A percentile compares a stretch with the other conserved stretches of the same genome.
Conservation (phyloP, 2,113 vertebrate genomes). For the Centropus bengalensis region DNA sequence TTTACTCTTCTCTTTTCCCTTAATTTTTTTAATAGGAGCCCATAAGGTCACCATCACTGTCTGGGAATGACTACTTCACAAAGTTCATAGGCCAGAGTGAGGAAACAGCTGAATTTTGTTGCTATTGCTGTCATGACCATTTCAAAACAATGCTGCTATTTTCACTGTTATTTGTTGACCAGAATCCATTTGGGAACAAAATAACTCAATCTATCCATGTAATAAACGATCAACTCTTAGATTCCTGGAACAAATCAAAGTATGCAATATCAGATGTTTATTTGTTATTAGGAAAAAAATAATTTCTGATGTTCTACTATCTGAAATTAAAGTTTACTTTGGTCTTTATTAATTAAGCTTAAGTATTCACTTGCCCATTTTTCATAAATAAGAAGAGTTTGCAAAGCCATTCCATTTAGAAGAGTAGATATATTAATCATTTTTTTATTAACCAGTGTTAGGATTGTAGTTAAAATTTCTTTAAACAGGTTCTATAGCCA, state of each 20-base stretch:
- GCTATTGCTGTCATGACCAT: not conserved
- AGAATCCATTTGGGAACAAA: not conserved
- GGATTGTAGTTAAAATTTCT: not conserved
- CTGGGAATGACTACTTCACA: not conserved
- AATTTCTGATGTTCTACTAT: not conserved
- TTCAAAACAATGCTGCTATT: conserved; percentile 2
- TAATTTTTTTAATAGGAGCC: not conserved
- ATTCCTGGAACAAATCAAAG: not conserved
- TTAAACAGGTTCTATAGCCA: not conserved
- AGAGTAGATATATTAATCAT: not conserved
- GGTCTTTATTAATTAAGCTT: not conserved
- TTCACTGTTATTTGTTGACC: not conserved
- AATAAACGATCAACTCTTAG: not conserved
- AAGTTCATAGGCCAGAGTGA: not conserved
- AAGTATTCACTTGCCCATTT: not conserved
- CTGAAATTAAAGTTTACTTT: not conserved
- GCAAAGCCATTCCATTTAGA: not conserved
- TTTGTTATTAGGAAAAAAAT: not conserved
- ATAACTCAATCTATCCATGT: not conserved
- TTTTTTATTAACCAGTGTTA: not conserved
- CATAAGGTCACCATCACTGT: not conserved
- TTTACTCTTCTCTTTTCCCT: not conserved
- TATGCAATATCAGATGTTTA: not conserved
- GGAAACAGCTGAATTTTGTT: conserved; percentile 12
- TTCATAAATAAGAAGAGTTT: not conserved